phyloP scores from a whole-genome alignment of 2,888 invertebrate genomes.

The Protodeltote pygarga region DNA sequence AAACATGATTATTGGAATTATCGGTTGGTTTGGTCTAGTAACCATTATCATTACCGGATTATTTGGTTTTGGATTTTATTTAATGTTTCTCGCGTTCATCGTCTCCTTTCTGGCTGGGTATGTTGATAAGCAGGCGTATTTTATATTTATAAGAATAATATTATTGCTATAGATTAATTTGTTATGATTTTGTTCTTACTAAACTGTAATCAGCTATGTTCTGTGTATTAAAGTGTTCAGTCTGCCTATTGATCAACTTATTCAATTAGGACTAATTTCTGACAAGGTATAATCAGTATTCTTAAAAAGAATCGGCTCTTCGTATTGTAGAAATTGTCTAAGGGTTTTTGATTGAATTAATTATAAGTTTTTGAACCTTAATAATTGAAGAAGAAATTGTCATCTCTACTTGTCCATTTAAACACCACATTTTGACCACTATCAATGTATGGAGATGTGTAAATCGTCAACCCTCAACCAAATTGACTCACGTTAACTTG shows the following conservation, averaged over 20 bases:
- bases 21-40: constrained; percentile 76
- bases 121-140: constrained; percentile 53
- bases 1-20: constrained; percentile 67
- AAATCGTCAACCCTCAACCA: too few relatives aligned
- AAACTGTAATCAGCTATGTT: too few relatives aligned
- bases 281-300: constrained; percentile 3
- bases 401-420: too few relatives aligned
- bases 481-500: too few relatives aligned
- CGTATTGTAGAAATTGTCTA: background rate
- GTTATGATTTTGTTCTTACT: constrained; percentile 8
- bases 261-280: constrained; percentile 8
- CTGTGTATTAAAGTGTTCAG: too few relatives aligned
- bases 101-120: constrained; percentile 79
- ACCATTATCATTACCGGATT: constrained; percentile 76
- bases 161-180: constrained; percentile 22
- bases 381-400: too few relatives aligned
- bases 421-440: too few relatives aligned
- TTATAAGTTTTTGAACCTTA: background rate
- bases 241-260: too few relatives aligned
- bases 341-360: background rate
- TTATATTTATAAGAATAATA: constrained; percentile 23
- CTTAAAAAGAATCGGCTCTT: background rate
- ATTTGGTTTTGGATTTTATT: constrained; percentile 76
- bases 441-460: too few relatives aligned
- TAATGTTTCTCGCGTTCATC: constrained; percentile 72